Evolutionary conservation across 2,888 invertebrate genomes (phyloP).

Genomic region (Apoda limacodes): DNA sequence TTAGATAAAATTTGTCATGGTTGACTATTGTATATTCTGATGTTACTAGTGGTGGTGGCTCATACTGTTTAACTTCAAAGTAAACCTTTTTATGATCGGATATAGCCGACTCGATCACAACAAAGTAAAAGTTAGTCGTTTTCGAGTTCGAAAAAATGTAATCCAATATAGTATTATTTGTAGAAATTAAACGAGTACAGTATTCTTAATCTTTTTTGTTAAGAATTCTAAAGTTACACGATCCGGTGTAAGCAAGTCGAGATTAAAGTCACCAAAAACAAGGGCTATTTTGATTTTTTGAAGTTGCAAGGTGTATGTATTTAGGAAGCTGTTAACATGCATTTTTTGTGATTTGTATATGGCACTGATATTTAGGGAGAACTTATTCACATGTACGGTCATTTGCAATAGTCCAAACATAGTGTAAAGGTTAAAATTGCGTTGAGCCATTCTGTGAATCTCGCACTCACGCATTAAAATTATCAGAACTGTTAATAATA

Average conservation of each 20-base stretch:
- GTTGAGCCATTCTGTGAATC: no score
- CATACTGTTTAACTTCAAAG: conserved; percentile 12
- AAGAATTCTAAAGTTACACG: conserved; percentile 7
- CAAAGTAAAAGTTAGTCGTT: conserved; percentile 5
- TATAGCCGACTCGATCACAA: conserved; percentile 15
- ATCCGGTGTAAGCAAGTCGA: conserved; percentile 6
- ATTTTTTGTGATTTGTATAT: conserved; percentile 13
- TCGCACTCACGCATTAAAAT: no score
- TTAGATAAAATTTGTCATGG: conserved; percentile 3
- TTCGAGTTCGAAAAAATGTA: conserved; percentile 13
- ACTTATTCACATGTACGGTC: conserved; percentile 14
- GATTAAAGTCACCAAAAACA: conserved; percentile 12
- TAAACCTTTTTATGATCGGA: conserved; percentile 4
- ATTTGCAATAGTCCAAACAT: no score
- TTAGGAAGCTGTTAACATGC: conserved; percentile 9
- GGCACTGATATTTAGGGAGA: conserved; percentile 15
- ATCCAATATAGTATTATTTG: conserved; percentile 13
- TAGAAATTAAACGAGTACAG: conserved; percentile 13
- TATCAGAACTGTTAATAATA: no score
- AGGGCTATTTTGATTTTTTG: conserved; percentile 8
- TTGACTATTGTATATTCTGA: conserved; percentile 11
- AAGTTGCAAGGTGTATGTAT: conserved; percentile 6
- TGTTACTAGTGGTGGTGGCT: conserved; percentile 3
- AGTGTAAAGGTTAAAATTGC: no score
- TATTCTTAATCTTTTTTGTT: conserved; percentile 13